Base-by-base conservation (phyloP, 2,888 invertebrate species). In the Byasa hedistus region DNA sequence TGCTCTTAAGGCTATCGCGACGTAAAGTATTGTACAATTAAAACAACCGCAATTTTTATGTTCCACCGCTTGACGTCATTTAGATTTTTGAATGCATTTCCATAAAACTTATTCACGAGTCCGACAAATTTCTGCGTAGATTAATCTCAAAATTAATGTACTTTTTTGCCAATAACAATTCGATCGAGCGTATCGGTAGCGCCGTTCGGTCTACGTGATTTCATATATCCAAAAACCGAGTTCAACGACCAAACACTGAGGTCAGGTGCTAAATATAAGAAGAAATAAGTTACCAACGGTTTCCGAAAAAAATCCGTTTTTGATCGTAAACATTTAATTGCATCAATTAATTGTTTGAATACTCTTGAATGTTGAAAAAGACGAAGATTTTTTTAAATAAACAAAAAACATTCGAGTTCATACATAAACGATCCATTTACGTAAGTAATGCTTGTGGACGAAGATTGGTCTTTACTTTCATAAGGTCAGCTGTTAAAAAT, bases 301-400 rank as follows among this genome's bases (percentile, higher is more conserved):
- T 85, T 83, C 83, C 83, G 82, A 78, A 78, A 81, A 84, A 83
- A 27, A 84, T 85, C 83, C 83, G 86, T 85, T 87, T 86, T 83
- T 77, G 84, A 72, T 82, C 83, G 79, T 86, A 85, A 86, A 84
- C 77, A 73, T 84, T n/a, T 85, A 84, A 86, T 86, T 83, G 83
- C 70, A 71, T 75, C 76, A 79, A 79, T 79, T 80, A 80, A 82
- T 75, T 73, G 77, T 75, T 74, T 75, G 69, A 71, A 69, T 74
- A 65, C 66, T 68, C 70, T 75, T 23, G 48, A 32, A 65, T 60
- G 55, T 17, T 52, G 44, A 27, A 58, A 59, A 64, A 44, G 58
- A 44, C 1, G 12, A 15, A 39, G 39, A 39, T 15, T 39, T 39
- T 39, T n/a, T 39, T 15, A 3, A 15, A 39, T 15, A 2, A 15